Evolutionary conservation across 2,888 invertebrate genomes (phyloP).

Genomic region (Melieria omissa): DNA sequence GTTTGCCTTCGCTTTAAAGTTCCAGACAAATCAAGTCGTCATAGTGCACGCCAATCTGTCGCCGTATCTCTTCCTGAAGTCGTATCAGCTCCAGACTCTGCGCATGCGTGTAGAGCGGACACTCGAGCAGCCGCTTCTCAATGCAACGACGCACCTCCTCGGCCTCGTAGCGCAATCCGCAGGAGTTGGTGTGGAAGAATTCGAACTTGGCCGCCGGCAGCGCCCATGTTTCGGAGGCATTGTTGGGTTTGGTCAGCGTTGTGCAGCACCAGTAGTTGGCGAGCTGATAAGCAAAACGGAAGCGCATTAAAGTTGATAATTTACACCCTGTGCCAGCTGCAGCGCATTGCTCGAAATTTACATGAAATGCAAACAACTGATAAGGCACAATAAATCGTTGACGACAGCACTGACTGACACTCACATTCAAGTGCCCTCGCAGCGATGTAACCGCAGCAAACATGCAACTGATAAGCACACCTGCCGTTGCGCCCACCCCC

Average conservation of each 20-base stretch:
- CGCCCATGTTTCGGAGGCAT: constrained; percentile 71
- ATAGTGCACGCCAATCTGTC: constrained; percentile 74
- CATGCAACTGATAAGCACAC: neutral
- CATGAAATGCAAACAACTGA: constrained; percentile 8
- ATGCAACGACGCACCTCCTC: constrained; percentile 79
- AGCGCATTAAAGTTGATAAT: neutral
- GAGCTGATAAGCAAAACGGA: constrained; percentile 62
- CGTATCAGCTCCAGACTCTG: constrained; percentile 75
- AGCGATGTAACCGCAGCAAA: constrained; percentile 1
- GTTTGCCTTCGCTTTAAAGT: constrained; percentile 10
- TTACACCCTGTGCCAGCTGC: neutral
- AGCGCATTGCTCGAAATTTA: neutral
- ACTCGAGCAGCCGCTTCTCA: constrained; percentile 74
- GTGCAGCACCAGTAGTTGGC: constrained; percentile 65
- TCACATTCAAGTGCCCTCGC: neutral
- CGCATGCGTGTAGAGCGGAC: constrained; percentile 73
- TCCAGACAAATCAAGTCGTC: constrained; percentile 51
- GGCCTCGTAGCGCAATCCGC: constrained; percentile 80
- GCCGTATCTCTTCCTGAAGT: constrained; percentile 76
- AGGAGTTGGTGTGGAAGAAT: constrained; percentile 77
- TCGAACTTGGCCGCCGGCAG: constrained; percentile 70
- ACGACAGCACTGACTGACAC: neutral
- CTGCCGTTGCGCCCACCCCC: too few species aligned
- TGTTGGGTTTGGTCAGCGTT: constrained; percentile 70
- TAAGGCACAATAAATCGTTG: neutral